Evolutionary conservation across 2,797 vertebrate genomes (phyloP), one percentile per base, ranked within the genome.

Genomic region (Acropternis orthonyx): DNA sequence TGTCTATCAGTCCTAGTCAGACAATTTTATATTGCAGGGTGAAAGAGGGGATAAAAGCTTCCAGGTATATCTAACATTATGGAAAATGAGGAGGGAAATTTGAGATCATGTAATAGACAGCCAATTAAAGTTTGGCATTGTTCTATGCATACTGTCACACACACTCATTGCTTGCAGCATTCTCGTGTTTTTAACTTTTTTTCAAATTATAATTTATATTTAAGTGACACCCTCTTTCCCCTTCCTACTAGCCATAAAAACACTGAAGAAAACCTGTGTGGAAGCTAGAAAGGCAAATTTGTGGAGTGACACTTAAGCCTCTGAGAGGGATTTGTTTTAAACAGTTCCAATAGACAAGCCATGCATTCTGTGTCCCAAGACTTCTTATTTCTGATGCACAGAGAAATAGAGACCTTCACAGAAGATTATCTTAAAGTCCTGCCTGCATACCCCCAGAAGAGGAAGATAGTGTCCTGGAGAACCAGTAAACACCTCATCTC

Each of bases 121-220:
- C 19, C 66, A 95, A 94, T 95, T 97, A 96, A 85, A 94, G 95
- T 96, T 92, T 96, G 82, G 96, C 95, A 97, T 95, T 97, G 69
- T 90, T 85, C 46, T 78, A 55, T 96, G 85, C 97, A 94, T 91
- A 97, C 93, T 97, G 95, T 96, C 30, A 46, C 96, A 96, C 94
- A 95, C 73, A 95, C 63, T 95, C 94, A 67, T 87, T 74, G 66
- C 75, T 97, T 95, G 79, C 91, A 92, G 74, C 49, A 56, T 92
- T 93, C 97, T 95, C 78, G 85, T 94, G 89, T 97, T 92, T 88
- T 65, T 89, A 51, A 51, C 24, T 85, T 90, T 89, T 80, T 92
- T 95, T 93, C 39, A 85, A 69, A 76, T 90, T 75, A 61, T 94
- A 92, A 95, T 97, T 98, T 97, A 92, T 96, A 95, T 97, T 97